Base-by-base conservation (phyloP, 2,797 vertebrate species). In the Alosa sapidissima region DNA sequence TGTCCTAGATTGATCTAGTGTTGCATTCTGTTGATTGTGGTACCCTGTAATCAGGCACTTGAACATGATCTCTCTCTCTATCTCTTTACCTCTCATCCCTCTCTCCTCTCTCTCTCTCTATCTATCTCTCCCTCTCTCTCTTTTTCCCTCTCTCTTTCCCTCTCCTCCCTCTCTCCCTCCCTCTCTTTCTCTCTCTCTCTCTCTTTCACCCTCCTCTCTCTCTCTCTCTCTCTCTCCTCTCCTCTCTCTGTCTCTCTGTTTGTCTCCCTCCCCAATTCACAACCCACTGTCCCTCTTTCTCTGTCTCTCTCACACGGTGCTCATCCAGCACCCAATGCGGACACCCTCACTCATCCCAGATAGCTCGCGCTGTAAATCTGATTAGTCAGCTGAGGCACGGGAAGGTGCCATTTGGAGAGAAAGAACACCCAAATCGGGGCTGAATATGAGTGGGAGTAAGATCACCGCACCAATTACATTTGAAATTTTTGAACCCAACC, bases 1-100 rank as follows among this genome's bases (percentile, higher is more conserved):
- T 47, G 72, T 5, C 72, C 72, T 78, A 78, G 72, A 78, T 78
- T 78, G 72, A 54, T n/a, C 52, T 33, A 3, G 68, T 58, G 16
- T 82, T 82, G 28, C 58, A 21, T 78, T 78, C 72, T 19, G 5
- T 47, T 78, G 65, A 72, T 72, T 45, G 72, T 13, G 41, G 72
- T 16, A 21, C 41, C 16, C 36, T 78, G 72, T 78, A 78, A 41
- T 83, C 49, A 83, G 58, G 52, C 19, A 60, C 58, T 83, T 78
- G 72, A 78, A 78, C 41, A 78, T 47, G 72, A 78, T 78, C 72
- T 78, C 72, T 19, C 41, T 1, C 41, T 21, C 13, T 21, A 5
- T 78, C 68, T 45, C 16, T 75, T 36, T 75, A 7, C 19, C 68
- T 19, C 36, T 78, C 36, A 72, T 21, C 19, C 21, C 72, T 45